A percentile compares a stretch with the other conserved stretches of the same genome.
Evolutionary conservation across 2,888 invertebrate species (phyloP).

Genomic region (Metallyticus violacea): DNA sequence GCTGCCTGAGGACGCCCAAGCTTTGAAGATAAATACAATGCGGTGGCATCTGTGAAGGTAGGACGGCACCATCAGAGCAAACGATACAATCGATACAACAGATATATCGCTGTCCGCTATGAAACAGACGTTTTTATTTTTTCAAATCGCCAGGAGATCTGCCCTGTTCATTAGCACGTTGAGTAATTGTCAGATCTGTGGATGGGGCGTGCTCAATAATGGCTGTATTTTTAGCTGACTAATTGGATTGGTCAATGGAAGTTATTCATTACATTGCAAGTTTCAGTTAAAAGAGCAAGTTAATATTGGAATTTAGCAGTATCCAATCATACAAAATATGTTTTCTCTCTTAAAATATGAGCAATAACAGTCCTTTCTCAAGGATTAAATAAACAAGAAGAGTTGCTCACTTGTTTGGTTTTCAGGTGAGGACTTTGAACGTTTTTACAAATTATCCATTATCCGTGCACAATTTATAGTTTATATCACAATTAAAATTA

Average conservation of each 20-base stretch:
- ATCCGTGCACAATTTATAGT: no score
- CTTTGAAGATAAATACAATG: no score
- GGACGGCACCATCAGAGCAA: no score
- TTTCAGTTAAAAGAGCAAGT: not conserved
- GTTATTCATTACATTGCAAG: no score
- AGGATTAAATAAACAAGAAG: not conserved
- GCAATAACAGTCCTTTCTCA: not conserved
- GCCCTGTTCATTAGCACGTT: not conserved
- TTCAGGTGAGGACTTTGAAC: no score
- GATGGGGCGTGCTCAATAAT: not conserved
- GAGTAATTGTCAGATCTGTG: not conserved
- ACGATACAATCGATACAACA: not conserved
- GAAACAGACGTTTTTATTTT: not conserved
- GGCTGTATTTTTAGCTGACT: not conserved
- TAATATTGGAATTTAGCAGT: not conserved
- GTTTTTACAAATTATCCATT: no score
- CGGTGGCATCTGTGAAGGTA: no score
- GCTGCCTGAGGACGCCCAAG: no score
- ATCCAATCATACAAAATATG: not conserved
- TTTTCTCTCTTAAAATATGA: not conserved
- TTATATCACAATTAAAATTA: no score
- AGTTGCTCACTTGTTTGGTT: no score
- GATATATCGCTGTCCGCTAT: not conserved
- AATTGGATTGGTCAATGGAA: not conserved
- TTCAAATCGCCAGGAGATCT: not conserved